These are phyloP conservation scores for Drosophila triauraria DNA, from an alignment of 1,140 invertebrate genomes.

Conservation along the genomic window DNA sequence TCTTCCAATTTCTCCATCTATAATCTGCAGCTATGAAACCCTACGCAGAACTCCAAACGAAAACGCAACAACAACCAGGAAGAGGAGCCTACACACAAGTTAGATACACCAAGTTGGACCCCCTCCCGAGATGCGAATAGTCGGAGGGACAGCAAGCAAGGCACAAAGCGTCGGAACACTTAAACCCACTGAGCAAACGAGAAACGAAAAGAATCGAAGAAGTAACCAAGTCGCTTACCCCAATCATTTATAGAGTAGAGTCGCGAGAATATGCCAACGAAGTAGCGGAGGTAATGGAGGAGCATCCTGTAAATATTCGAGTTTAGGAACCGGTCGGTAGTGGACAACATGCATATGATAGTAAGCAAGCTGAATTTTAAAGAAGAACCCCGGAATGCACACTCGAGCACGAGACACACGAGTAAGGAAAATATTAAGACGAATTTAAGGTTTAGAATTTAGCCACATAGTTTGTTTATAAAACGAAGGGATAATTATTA, in stretches of 20 bases:
- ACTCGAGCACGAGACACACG: constrained; percentile 28
- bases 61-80: constrained; percentile 25
- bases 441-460: constrained; percentile 82
- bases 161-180: constrained; percentile 68
- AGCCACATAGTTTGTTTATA: constrained; percentile 79
- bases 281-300: constrained; percentile 32
- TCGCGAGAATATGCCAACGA: constrained; percentile 71
- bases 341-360: constrained; percentile 52
- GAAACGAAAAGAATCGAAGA: constrained; percentile 41
- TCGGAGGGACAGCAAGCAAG: not conserved
- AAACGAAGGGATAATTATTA: constrained; percentile 62
- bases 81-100: constrained; percentile 25
- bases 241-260: constrained; percentile 60
- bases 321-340: constrained; percentile 55
- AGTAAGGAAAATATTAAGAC: constrained; percentile 61
- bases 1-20: not conserved
- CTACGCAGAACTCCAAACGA: constrained; percentile 52
- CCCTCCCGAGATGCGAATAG: constrained; percentile 1
- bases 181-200: constrained; percentile 73
- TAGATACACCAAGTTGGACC: constrained; percentile 32
- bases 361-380: constrained; percentile 73
- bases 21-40: constrained; percentile 46
- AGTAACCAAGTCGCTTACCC: constrained; percentile 59
- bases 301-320: constrained; percentile 68
- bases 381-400: constrained; percentile 7